Percentiles rank a stretch among this genome's conserved stretches.
Conservation (phyloP, 2,113 vertebrate species). For the Caretta caretta region DNA sequence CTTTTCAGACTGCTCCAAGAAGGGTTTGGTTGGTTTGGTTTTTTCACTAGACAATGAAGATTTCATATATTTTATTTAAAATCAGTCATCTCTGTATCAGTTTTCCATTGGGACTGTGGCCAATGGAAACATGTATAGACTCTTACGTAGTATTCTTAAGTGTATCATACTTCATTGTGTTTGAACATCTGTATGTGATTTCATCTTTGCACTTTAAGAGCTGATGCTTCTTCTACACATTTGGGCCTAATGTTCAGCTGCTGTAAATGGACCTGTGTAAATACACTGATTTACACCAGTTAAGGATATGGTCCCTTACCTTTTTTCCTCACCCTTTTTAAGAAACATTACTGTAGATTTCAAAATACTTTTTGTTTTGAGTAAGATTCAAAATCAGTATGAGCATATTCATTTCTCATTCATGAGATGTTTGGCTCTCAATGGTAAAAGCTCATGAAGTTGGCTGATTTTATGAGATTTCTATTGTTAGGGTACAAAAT, state of each 20-base stretch:
- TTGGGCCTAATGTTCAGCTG: background rate
- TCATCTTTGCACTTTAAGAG: slow-evolving; percentile 45
- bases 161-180: slow-evolving; percentile 45
- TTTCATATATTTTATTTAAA: slow-evolving; percentile 56
- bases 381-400: background rate
- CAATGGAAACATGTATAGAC: slow-evolving; percentile 55
- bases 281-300: background rate
- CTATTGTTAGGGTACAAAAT: background rate
- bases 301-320: background rate
- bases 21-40: background rate
- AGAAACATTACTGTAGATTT: background rate
- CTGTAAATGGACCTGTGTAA: slow-evolving; percentile 10
- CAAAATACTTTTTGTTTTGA: background rate
- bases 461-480: accelerated
- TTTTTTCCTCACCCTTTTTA: background rate
- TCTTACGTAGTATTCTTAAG: slow-evolving; percentile 27
- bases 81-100: slow-evolving; percentile 32
- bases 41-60: slow-evolving; percentile 26
- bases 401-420: background rate
- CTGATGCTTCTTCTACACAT: background rate
- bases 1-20: slow-evolving; percentile 28
- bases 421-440: background rate
- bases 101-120: slow-evolving; percentile 49
- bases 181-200: slow-evolving; percentile 46
- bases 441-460: background rate